Percentiles rank a stretch among this genome's conserved stretches.
Evolutionary conservation across 2,888 invertebrate genomes (phyloP).

Genomic region (Anthrax anthrax): DNA sequence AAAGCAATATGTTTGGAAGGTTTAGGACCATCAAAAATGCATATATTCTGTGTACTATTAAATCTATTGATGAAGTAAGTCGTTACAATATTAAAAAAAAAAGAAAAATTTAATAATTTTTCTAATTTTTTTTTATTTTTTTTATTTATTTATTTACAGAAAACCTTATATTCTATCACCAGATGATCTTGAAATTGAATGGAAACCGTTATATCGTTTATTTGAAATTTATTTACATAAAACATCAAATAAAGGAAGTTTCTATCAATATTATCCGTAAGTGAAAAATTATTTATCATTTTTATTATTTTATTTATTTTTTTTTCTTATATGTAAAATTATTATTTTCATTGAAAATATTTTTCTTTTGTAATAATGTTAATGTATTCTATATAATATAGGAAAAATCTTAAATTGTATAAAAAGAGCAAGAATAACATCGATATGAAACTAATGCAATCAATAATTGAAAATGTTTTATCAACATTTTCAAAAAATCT

Average conservation of each 20-base stretch:
- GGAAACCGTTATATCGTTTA: slow-evolving; percentile 63
- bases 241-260: slow-evolving; percentile 13
- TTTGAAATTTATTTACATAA: slow-evolving; percentile 14
- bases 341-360: too few species aligned
- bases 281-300: slow-evolving; percentile 2
- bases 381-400: neutral
- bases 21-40: slow-evolving; percentile 58
- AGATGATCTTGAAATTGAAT: slow-evolving; percentile 65
- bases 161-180: slow-evolving; percentile 62
- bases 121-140: slow-evolving; percentile 11
- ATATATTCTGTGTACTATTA: slow-evolving; percentile 32
- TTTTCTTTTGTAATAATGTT: too few species aligned
- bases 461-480: slow-evolving; percentile 6
- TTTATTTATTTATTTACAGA: slow-evolving; percentile 34
- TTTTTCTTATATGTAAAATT: too few species aligned
- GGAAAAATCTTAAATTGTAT: neutral
- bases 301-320: neutral
- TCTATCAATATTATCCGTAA: slow-evolving; percentile 14
- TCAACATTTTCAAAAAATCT: slow-evolving; percentile 6
- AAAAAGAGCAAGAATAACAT: neutral
- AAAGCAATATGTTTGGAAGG: slow-evolving; percentile 63
- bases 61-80: slow-evolving; percentile 13
- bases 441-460: slow-evolving; percentile 1
- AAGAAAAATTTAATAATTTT: neutral
- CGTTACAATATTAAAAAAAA: too few species aligned